phyloP scores from a whole-genome alignment of 2,113 vertebrate genomes.

The Eulacestoma nigropectus region DNA sequence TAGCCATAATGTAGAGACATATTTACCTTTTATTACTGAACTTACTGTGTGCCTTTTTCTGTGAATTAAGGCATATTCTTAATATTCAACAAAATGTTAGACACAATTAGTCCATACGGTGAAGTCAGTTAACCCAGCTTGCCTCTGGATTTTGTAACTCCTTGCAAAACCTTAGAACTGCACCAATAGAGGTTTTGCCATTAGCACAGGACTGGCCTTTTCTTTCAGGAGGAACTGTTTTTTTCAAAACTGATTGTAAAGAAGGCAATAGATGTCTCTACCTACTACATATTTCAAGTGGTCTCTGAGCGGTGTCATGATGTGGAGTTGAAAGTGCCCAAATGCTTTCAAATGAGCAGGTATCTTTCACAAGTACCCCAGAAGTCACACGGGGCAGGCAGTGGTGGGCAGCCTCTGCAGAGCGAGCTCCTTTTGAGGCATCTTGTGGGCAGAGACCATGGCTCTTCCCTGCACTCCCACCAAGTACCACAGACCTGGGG shows the following conservation, averaged over 20 bases:
- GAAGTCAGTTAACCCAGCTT: background rate
- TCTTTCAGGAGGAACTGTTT: background rate
- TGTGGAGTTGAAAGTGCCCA: background rate
- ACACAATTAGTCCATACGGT: background rate
- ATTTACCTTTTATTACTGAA: background rate
- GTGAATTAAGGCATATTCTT: background rate
- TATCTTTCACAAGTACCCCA: background rate
- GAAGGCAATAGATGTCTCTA: background rate
- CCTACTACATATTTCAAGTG: background rate
- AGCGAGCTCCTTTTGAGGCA: background rate
- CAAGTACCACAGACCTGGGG: background rate
- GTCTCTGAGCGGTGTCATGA: rapidly evolving
- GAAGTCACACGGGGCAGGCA: background rate
- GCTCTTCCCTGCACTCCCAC: background rate
- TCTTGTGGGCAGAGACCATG: rapidly evolving
- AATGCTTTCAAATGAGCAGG: background rate
- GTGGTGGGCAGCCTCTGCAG: background rate
- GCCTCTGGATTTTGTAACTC: background rate
- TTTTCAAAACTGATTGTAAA: background rate
- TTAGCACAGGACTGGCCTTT: background rate
- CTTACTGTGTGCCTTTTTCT: background rate
- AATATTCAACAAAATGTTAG: background rate
- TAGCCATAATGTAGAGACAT: background rate
- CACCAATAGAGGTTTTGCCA: background rate
- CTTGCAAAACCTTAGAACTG: background rate